phyloP scores from a whole-genome alignment of 2,888 invertebrate species.

The Ectropis crepuscularia region DNA sequence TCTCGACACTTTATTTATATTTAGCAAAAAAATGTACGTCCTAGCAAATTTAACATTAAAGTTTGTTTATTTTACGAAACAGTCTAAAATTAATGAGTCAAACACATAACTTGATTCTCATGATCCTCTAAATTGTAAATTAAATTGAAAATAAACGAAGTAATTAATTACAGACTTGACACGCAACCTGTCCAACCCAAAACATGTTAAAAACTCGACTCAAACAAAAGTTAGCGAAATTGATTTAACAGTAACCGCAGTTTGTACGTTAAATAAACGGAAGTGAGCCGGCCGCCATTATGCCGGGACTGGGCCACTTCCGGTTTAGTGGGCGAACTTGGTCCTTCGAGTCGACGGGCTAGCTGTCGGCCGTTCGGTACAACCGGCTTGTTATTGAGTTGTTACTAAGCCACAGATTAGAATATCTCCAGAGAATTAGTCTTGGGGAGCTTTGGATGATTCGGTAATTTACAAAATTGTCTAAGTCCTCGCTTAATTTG shows the following conservation, averaged over 20 bases:
- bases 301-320: constrained; percentile 36
- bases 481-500: no score
- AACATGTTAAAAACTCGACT: constrained; percentile 21
- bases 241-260: constrained; percentile 29
- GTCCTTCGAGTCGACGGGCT: constrained; percentile 21
- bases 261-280: constrained; percentile 35
- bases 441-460: neutral
- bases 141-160: neutral
- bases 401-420: constrained; percentile 8
- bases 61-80: no score
- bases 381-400: constrained; percentile 27
- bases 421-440: neutral
- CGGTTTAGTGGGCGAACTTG: constrained; percentile 35
- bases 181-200: constrained; percentile 5
- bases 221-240: constrained; percentile 21
- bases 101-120: neutral
- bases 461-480: no score
- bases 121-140: neutral
- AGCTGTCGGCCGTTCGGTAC: constrained; percentile 13
- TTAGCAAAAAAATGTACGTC: no score
- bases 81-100: neutral
- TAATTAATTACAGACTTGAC: constrained; percentile 2
- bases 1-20: no score
- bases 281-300: constrained; percentile 47
- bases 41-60: no score